Evolutionary conservation across 2,113 vertebrate species (phyloP).

Genomic region (Ceuthmochares aereus): DNA sequence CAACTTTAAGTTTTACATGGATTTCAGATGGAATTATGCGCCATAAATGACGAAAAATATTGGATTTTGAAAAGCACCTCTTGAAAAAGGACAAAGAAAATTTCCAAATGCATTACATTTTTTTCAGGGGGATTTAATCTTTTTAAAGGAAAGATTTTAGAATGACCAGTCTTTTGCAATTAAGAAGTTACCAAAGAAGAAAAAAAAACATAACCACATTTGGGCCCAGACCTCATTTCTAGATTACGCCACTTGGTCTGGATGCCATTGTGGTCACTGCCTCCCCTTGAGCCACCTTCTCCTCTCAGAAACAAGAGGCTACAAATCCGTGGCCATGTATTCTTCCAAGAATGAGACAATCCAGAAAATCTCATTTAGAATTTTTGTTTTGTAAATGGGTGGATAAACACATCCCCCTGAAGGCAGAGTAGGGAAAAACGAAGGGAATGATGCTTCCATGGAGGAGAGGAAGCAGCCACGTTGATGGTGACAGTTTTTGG

Average conservation of each 20-base stretch:
- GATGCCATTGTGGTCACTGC: background rate
- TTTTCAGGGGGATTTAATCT: too few species aligned
- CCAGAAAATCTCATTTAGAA: background rate
- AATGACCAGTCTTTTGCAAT: background rate
- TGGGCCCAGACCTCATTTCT: background rate
- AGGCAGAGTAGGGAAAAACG: background rate
- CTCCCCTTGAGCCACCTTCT: background rate
- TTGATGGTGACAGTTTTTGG: background rate
- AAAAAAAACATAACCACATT: background rate
- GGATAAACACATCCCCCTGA: background rate
- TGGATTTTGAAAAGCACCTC: background rate
- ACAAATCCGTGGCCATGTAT: background rate
- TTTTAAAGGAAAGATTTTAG: background rate
- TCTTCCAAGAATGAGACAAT: background rate
- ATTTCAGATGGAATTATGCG: too few species aligned
- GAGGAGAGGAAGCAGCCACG: background rate
- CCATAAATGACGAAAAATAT: rapidly evolving
- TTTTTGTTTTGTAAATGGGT: background rate
- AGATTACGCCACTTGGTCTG: background rate
- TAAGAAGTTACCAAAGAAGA: background rate
- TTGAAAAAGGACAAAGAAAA: background rate
- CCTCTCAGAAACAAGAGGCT: background rate
- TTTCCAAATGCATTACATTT: background rate
- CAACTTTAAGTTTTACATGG: background rate
- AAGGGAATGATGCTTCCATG: background rate